These are phyloP conservation scores for Equus quagga DNA, from an alignment of 2,113 vertebrate genomes.

Conservation along the genomic window DNA sequence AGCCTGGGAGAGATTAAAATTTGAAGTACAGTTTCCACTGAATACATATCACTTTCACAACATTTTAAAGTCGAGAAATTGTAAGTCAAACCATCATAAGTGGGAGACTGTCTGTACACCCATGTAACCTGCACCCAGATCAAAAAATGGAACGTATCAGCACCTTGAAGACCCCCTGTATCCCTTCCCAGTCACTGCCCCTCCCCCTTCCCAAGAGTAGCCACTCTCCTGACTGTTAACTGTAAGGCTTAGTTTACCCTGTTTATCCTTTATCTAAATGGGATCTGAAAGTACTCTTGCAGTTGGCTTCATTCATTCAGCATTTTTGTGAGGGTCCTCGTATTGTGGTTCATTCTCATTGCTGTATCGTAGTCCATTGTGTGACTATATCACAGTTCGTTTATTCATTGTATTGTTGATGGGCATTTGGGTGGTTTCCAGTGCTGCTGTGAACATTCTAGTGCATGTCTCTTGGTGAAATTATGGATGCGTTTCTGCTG, in stretches of 20 bases:
- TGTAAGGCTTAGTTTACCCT: neutral
- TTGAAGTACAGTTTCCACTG: too few relatives aligned
- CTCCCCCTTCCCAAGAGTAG: neutral
- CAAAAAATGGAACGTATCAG: neutral
- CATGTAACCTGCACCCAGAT: neutral
- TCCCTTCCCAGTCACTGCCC: neutral
- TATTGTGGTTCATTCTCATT: neutral
- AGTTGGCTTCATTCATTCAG: neutral
- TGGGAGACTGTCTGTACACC: neutral
- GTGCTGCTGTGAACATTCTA: neutral
- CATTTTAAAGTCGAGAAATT: too few relatives aligned
- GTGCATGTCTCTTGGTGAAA: neutral
- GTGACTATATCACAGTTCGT: neutral
- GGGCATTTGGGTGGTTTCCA: neutral
- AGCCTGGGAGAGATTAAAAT: too few relatives aligned
- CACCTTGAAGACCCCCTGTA: rapidly evolving
- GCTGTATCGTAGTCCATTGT: too few relatives aligned
- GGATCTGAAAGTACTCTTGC: neutral
- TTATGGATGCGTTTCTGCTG: neutral
- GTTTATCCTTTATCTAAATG: neutral
- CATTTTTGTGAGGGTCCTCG: neutral
- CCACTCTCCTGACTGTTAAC: neutral
- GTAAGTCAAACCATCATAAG: too few relatives aligned
- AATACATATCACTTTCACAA: too few relatives aligned
- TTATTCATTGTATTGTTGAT: neutral